phyloP scores from a whole-genome alignment of 2,888 invertebrate genomes.

The Linhomoeus sp. region DNA sequence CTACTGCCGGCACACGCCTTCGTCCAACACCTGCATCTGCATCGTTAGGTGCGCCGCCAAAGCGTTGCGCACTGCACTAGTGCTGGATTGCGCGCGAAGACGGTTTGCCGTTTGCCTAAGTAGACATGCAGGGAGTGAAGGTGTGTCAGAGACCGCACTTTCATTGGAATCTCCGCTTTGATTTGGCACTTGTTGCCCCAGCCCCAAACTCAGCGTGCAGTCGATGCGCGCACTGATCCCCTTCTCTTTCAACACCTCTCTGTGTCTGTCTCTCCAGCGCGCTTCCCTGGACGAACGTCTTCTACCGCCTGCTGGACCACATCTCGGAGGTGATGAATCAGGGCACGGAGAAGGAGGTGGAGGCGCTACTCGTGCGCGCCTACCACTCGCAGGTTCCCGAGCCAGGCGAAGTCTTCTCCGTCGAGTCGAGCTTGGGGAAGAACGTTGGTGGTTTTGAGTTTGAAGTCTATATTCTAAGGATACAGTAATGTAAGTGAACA shows the following conservation, averaged over 20 bases:
- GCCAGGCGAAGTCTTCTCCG: conserved; percentile 12
- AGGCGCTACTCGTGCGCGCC: conserved; percentile 16
- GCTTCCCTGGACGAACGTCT: conserved; percentile 88
- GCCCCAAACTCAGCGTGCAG: too few species aligned
- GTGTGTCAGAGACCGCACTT: too few species aligned
- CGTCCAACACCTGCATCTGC: conserved; percentile 52
- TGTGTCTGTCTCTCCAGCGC: conserved; percentile 48
- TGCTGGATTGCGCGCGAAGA: too few species aligned
- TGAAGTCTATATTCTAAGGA: background rate
- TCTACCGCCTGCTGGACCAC: conserved; percentile 64
- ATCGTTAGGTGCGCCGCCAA: conserved; percentile 34
- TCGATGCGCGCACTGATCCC: too few species aligned
- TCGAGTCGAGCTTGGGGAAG: conserved; percentile 7
- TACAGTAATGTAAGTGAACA: too few species aligned
- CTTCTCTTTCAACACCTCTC: too few species aligned
- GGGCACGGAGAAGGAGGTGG: conserved; percentile 13
- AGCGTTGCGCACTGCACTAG: too few species aligned
- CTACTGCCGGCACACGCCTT: conserved; percentile 82
- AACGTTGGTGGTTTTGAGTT: conserved; percentile 6
- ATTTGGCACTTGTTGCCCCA: too few species aligned
- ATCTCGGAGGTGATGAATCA: conserved; percentile 49
- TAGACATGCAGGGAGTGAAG: too few species aligned
- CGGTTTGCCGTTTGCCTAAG: too few species aligned
- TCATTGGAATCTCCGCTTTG: too few species aligned
- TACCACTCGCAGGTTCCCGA: conserved; percentile 21